Percentiles rank a stretch among this genome's conserved stretches.
These are phyloP conservation scores for Triplophysa yarkandensis DNA, from an alignment of 2,797 vertebrate species.

Conservation along the genomic window DNA sequence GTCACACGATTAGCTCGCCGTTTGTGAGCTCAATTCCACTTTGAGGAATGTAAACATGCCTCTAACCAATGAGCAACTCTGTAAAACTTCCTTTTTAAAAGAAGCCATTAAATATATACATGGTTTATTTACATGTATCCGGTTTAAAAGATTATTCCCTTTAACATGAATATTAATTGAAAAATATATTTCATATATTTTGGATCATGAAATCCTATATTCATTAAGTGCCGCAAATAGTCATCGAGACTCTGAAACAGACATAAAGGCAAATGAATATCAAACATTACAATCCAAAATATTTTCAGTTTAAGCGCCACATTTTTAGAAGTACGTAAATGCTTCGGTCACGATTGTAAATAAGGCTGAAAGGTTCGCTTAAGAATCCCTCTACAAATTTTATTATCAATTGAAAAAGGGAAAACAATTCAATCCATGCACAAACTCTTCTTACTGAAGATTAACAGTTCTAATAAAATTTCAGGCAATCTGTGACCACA, in stretches of 20 bases:
- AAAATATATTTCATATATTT: constrained; percentile 16
- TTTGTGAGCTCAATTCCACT: not conserved
- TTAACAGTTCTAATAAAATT: not conserved
- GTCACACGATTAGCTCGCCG: constrained; percentile 1
- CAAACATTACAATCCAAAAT: constrained; percentile 16
- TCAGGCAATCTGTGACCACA: constrained; percentile 13
- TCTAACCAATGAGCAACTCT: constrained; percentile 10
- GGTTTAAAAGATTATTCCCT: constrained; percentile 40
- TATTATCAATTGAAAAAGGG: not conserved
- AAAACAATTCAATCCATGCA: constrained; percentile 20
- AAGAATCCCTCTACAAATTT: not conserved
- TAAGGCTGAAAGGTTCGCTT: not conserved
- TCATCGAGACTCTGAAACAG: not conserved
- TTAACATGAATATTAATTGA: constrained; percentile 13
- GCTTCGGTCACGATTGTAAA: not conserved
- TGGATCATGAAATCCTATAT: constrained; percentile 16
- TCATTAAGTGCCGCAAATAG: not conserved
- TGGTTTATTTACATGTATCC: constrained; percentile 17
- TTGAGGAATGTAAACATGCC: constrained; percentile 27
- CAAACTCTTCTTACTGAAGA: not conserved
- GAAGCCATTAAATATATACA: constrained; percentile 31
- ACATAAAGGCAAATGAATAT: constrained; percentile 8
- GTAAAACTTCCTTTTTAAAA: constrained; percentile 3
- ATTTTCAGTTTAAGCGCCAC: not conserved
- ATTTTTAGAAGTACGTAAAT: not conserved